These are phyloP conservation scores for Pterophyllum scalare DNA, from an alignment of 2,113 vertebrate species.

Conservation along the genomic window DNA sequence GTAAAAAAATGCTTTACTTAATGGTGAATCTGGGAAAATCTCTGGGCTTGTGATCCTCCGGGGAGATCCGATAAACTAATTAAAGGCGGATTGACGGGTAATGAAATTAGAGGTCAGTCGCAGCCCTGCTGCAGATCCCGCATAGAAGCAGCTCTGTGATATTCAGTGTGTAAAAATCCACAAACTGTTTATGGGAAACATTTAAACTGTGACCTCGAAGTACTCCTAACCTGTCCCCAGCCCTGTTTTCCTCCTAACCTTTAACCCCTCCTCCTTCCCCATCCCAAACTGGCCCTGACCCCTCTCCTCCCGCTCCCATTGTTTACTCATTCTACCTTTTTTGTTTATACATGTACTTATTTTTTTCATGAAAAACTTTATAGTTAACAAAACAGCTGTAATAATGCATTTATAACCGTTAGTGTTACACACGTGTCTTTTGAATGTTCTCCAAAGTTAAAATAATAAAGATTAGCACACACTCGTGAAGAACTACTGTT, in stretches of 20 bases:
- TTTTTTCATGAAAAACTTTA: not conserved
- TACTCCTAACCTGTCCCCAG: not conserved
- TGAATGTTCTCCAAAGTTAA: not conserved
- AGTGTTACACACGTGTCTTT: not conserved
- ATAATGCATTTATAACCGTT: not conserved
- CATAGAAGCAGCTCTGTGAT: not conserved
- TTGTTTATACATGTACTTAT: not conserved
- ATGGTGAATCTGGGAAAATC: not conserved
- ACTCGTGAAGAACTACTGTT: not conserved
- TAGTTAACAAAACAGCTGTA: not conserved
- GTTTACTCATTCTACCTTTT: not conserved
- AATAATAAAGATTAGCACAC: not conserved
- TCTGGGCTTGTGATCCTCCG: not conserved
- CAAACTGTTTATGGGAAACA: not conserved
- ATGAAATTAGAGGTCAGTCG: not conserved
- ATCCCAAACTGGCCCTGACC: not conserved
- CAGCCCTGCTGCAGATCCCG: not conserved
- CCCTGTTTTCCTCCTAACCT: not conserved
- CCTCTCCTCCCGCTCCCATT: not conserved
- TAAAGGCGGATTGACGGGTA: not conserved
- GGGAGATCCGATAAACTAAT: not conserved
- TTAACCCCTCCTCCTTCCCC: not conserved
- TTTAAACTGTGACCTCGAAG: not conserved
- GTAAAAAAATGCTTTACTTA: not conserved
- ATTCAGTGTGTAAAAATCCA: not conserved